A percentile compares a stretch with the other conserved stretches of the same genome.
phyloP scores from a whole-genome alignment of 2,888 invertebrate species.

The Habroteleia sp. region DNA sequence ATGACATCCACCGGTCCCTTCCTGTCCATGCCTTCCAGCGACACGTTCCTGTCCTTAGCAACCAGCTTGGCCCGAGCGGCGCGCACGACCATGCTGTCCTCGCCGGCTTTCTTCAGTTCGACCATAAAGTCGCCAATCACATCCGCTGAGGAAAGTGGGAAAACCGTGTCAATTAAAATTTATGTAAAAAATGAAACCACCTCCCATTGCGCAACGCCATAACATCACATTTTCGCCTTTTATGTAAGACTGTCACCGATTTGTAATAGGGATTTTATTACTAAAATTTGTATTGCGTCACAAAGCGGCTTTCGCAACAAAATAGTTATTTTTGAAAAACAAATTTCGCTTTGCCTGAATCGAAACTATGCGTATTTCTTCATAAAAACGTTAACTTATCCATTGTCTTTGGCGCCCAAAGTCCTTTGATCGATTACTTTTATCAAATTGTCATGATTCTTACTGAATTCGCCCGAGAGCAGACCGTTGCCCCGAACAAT shows the following conservation, averaged over 20 bases:
- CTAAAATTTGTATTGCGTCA: slow-evolving; percentile 30
- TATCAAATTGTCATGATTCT: slow-evolving; percentile 62
- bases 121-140: slow-evolving; percentile 77
- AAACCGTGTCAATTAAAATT: slow-evolving; percentile 51
- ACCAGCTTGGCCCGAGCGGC: slow-evolving; percentile 76
- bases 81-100: slow-evolving; percentile 74
- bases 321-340: no score
- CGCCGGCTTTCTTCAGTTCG: slow-evolving; percentile 74
- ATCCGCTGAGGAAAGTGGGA: slow-evolving; percentile 69
- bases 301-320: no score
- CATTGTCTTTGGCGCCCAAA: no score
- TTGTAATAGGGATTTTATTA: no score
- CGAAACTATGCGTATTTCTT: no score
- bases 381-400: no score
- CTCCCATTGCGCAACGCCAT: slow-evolving; percentile 23
- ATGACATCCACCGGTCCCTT: slow-evolving; percentile 74
- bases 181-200: slow-evolving; percentile 48
- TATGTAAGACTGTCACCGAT: slow-evolving; percentile 42
- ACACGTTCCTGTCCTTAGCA: slow-evolving; percentile 69
- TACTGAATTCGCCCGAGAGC: slow-evolving; percentile 76
- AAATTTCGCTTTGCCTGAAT: no score
- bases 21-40: slow-evolving; percentile 76
- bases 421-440: not conserved
- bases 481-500: slow-evolving; percentile 75
- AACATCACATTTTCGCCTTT: slow-evolving; percentile 17